Evolutionary conservation across 2,113 vertebrate genomes (phyloP).

Genomic region (Nerophis ophidion): DNA sequence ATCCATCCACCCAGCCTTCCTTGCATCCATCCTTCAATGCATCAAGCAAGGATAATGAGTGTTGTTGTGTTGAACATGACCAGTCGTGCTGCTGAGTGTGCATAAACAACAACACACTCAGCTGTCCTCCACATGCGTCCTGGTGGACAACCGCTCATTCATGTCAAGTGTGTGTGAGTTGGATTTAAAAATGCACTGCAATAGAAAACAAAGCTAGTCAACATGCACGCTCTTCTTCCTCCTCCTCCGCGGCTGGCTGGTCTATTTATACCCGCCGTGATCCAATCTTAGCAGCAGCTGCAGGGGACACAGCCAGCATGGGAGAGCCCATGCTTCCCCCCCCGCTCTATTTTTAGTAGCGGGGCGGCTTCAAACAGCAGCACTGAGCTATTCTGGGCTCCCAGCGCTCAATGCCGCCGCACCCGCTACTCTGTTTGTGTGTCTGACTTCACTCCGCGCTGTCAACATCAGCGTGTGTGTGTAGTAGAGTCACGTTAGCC

Average conservation of each 20-base stretch:
- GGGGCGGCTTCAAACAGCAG: slow-evolving; percentile 52
- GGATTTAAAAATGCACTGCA: slow-evolving; percentile 33
- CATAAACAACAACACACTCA: background rate
- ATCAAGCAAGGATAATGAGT: background rate
- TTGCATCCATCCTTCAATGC: background rate
- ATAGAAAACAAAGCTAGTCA: slow-evolving; percentile 27
- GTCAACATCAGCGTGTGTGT: slow-evolving; percentile 14
- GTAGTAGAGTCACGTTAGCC: slow-evolving; percentile 1
- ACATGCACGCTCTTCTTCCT: background rate
- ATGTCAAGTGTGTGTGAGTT: background rate
- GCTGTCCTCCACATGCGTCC: background rate
- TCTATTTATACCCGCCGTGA: slow-evolving; percentile 67
- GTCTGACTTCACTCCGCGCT: slow-evolving; percentile 9
- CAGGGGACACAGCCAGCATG: slow-evolving; percentile 56
- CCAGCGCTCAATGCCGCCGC: slow-evolving; percentile 28
- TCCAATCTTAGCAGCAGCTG: slow-evolving; percentile 70
- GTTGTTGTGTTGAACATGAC: background rate
- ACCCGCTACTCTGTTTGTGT: slow-evolving; percentile 7
- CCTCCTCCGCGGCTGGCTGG: slow-evolving; percentile 29
- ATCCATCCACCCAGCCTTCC: background rate
- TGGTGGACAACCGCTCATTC: background rate
- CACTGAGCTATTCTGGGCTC: slow-evolving; percentile 63
- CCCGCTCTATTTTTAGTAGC: slow-evolving; percentile 66
- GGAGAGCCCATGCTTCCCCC: slow-evolving; percentile 63
- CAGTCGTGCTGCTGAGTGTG: background rate